Base-by-base conservation (phyloP, 35 echinoderm and acorn worm genomes). In the Lytechinus variegatus region DNA sequence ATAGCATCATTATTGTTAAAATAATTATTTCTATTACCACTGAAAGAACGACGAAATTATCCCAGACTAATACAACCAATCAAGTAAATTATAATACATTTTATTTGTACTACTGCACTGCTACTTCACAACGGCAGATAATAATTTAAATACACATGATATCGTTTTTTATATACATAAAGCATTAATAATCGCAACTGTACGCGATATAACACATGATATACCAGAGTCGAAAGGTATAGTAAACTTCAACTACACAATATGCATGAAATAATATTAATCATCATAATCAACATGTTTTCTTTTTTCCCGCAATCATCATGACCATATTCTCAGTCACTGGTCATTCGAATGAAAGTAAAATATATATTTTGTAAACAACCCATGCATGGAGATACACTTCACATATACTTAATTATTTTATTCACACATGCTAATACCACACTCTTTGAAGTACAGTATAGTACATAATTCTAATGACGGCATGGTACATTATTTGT, bases 61-160 rank as follows among this genome's bases (percentile, higher is more conserved):
- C 19, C 4, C 19, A 79, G 66, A 79, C 12, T 79, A 79, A 79
- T 4, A 79, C 66, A 14, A 24, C 6, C 66, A 79, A 79, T 24
- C 19, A n/a, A 79, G 66, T 79, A 19, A 19, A 79, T 24, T 19
- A 24, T 16, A 8, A 79, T 79, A 79, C 66, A 79, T 79, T 79
- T 79, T n/a, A 79, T 79, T 79, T 79, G 16, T 79, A 79, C 66
- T 79, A 79, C 66, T n/a, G 19, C 66, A 79, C 66, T 79, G 66
- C 66, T 79, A 79, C n/a, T 79, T 79, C 66, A 79, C 21, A n/a
- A n/a, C 21, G 66, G 21, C 16, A 79, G 6, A 79, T 79, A 24
- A 79, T 79, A 79, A 79, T 79, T 79, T n/a, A 79, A 16, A 79
- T 24, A 79, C n/a, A 79, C 66, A 79, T 79, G 66, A n/a, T 79